Evolutionary conservation across 2,113 vertebrate genomes (phyloP), one percentile per base, ranked within the genome.

Genomic region (Anseranas semipalmata): DNA sequence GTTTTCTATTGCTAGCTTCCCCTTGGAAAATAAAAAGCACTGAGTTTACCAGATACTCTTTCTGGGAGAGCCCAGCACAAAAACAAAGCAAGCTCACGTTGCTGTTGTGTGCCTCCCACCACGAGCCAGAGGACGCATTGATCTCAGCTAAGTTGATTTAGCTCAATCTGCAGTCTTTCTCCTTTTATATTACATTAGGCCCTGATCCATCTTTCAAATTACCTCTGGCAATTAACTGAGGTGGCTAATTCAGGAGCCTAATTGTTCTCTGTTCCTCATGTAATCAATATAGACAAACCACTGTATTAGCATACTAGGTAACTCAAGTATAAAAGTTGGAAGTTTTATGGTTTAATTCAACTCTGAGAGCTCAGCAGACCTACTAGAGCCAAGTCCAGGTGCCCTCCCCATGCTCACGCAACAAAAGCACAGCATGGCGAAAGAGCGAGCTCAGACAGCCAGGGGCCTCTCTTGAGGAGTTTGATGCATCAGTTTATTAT

Each of bases 211-310:
- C 91, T 88, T 96, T 83, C 91, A 79, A 90, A 83, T 85, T 90
- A 85, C 75, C 86, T 90, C 39, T 79, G 79, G 62, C 82, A 96
- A 95, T 95, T 92, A 96, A 96, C 78, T 72, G 58, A 87, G 82
- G 62, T 85, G 62, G 83, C 79, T 85, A 93, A 93, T 88, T 90
- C 71, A 32, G 66, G 62, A 83, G 32, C 62, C 78, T 85, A 90
- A 95, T 83, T 95, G 83, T 62, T 81, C 50, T 39, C 52, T 87
- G 62, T 85, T 79, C 75, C 62, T 85, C 70, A 19, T 37, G 52
- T 58, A 55, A 71, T 85, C 91, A 85, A 85, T 85, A 32, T 0
- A 72, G 66, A 86, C 52, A 82, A 90, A 85, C 8, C 43, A 37
- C 24, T 63, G 52, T 22, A 72, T 75, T 68, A 79, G n/a, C 85